Evolutionary conservation across 2,888 invertebrate species (phyloP).

Genomic region (Dorcus hopei): DNA sequence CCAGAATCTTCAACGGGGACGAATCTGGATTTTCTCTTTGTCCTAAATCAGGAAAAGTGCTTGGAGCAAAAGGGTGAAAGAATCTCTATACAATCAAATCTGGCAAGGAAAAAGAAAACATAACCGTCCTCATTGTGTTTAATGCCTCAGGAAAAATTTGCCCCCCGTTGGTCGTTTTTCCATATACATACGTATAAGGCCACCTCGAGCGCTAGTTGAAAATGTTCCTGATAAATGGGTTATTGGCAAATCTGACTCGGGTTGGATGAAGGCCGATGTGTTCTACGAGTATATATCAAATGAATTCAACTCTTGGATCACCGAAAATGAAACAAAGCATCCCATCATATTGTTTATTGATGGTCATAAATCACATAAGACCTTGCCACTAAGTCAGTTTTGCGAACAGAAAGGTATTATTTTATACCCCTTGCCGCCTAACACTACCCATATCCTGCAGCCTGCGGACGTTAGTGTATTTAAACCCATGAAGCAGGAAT

Average conservation of each 20-base stretch:
- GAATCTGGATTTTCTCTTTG: slow-evolving; percentile 38
- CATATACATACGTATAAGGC: slow-evolving; percentile 14
- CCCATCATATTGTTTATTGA: background rate
- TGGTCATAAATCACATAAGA: slow-evolving; percentile 6
- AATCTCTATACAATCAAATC: slow-evolving; percentile 34
- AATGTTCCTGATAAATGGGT: slow-evolving; percentile 37
- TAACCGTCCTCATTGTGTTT: slow-evolving; percentile 32
- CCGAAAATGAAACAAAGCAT: background rate
- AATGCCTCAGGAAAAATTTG: slow-evolving; percentile 31
- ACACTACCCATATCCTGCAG: slow-evolving; percentile 28
- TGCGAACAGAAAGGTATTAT: slow-evolving; percentile 25
- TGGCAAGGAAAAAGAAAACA: slow-evolving; percentile 30
- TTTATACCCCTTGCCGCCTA: slow-evolving; percentile 31
- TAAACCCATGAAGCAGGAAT: slow-evolving; percentile 26
- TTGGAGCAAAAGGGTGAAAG: slow-evolving; percentile 18
- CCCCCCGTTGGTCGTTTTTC: slow-evolving; percentile 26
- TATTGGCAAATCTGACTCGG: too few relatives aligned
- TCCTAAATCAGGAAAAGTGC: slow-evolving; percentile 34
- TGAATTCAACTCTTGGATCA: slow-evolving; percentile 2
- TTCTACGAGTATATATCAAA: slow-evolving; percentile 3
- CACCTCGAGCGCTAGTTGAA: slow-evolving; percentile 13
- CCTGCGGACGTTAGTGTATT: too few relatives aligned
- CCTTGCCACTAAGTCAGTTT: background rate
- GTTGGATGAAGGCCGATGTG: slow-evolving; percentile 15
- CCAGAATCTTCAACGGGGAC: slow-evolving; percentile 39